phyloP scores from a whole-genome alignment of 2,113 vertebrate genomes.

The Salminus brasiliensis region DNA sequence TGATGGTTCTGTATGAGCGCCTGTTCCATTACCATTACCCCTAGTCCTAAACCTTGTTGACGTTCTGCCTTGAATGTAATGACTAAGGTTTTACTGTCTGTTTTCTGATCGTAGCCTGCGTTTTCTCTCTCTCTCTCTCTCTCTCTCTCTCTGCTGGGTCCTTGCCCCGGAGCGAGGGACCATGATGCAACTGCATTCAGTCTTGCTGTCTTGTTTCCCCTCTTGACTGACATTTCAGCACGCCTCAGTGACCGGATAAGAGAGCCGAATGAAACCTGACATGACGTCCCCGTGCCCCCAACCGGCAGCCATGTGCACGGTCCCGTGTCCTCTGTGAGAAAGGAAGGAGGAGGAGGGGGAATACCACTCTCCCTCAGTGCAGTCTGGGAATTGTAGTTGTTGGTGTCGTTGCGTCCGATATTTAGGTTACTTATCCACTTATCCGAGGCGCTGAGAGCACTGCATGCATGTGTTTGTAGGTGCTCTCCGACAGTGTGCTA shows the following conservation, averaged over 20 bases:
- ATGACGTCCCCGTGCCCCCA: conserved; percentile 8
- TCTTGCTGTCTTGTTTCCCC: conserved; percentile 13
- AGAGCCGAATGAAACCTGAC: conserved; percentile 39
- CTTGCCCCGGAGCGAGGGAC: conserved; percentile 38
- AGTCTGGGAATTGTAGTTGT: conserved; percentile 45
- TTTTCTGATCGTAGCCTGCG: no score
- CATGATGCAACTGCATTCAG: conserved; percentile 37
- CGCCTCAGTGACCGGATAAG: conserved; percentile 8
- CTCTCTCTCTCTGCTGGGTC: conserved; percentile 4
- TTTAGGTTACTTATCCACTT: conserved; percentile 24
- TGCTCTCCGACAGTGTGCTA: not conserved
- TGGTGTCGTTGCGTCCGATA: conserved; percentile 1
- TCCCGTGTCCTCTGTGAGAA: not conserved
- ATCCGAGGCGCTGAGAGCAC: no score
- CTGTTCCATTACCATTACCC: no score
- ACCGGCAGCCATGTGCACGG: not conserved
- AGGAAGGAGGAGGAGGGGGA: no score
- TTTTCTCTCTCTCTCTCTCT: not conserved
- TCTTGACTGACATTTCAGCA: conserved; percentile 23
- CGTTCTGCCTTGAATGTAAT: no score
- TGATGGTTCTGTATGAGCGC: no score
- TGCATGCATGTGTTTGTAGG: not conserved
- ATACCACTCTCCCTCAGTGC: not conserved
- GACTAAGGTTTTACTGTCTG: conserved; percentile 13
- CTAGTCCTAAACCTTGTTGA: no score